Conservation (phyloP, 2,113 vertebrate species). For the Nesogale talazaci region DNA sequence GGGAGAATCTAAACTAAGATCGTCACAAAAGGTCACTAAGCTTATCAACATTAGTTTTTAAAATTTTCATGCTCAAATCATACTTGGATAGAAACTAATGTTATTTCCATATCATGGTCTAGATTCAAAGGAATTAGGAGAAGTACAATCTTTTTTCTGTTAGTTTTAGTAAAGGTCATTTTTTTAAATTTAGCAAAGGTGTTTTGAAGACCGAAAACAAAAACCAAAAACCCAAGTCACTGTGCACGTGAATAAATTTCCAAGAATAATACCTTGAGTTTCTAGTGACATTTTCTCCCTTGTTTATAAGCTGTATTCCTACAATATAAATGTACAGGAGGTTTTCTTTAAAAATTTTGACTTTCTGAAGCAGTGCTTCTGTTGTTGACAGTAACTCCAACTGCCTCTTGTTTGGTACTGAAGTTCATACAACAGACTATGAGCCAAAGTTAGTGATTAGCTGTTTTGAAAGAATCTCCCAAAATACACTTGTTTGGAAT, state of each 20-base stretch:
- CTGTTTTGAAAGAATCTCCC: conserved; percentile 83
- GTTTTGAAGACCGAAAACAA: conserved; percentile 48
- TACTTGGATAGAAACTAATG: not conserved
- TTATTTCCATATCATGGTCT: not conserved
- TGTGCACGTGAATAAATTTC: conserved; percentile 65
- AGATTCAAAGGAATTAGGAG: conserved; percentile 47
- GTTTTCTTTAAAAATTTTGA: conserved; percentile 75
- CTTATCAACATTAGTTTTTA: conserved; percentile 1
- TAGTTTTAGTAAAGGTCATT: conserved; percentile 65
- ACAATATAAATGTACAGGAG: conserved; percentile 79
- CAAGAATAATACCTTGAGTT: conserved; percentile 77
- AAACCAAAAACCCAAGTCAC: conserved; percentile 32
- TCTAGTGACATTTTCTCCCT: conserved; percentile 78
- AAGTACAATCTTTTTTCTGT: not conserved
- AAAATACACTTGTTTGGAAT: conserved; percentile 84
- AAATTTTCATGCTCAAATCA: not conserved
- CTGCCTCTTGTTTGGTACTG: conserved; percentile 83
- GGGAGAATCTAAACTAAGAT: conserved; percentile 21
- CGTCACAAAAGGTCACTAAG: not conserved
- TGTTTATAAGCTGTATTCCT: conserved; percentile 76
- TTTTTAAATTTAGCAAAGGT: not conserved
- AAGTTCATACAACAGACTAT: conserved; percentile 82
- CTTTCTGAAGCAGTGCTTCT: conserved; percentile 78
- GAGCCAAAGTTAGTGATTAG: conserved; percentile 83
- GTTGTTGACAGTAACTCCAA: conserved; percentile 83